Conservation (phyloP, 2,797 vertebrate species). For the Percopsis omiscomaycus region DNA sequence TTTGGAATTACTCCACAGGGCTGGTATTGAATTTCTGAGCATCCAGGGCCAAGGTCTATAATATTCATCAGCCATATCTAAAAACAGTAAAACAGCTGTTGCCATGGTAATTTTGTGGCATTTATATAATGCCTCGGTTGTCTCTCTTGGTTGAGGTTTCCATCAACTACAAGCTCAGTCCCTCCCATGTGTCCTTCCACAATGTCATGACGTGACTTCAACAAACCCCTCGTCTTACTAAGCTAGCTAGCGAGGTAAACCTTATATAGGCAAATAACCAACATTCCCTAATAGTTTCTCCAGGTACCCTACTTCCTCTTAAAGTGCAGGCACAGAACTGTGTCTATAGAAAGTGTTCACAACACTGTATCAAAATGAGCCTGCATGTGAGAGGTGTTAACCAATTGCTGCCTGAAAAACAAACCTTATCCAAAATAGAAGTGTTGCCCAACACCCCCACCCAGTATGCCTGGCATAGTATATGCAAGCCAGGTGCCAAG, state of each 20-base stretch:
- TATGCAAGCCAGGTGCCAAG: constrained; percentile 53
- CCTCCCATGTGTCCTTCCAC: constrained; percentile 5
- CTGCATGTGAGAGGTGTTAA: constrained; percentile 57
- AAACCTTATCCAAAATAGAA: constrained; percentile 78
- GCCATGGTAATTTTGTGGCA: constrained; percentile 39
- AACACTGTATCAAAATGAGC: constrained; percentile 11
- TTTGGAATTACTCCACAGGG: constrained; percentile 1
- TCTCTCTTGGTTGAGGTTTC: constrained; percentile 22
- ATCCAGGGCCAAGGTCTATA: constrained; percentile 18
- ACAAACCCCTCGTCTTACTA: background rate
- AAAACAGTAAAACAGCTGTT: constrained; percentile 21
- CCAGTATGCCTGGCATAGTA: constrained; percentile 52
- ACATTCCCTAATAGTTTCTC: too few species aligned
- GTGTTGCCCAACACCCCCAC: constrained; percentile 41
- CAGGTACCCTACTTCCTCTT: too few species aligned
- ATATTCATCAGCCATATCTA: constrained; percentile 33
- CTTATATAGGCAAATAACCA: too few species aligned
- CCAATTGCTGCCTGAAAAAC: constrained; percentile 67
- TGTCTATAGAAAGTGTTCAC: constrained; percentile 45
- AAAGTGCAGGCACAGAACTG: background rate
- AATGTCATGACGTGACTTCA: constrained; percentile 4
- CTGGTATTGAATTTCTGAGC: constrained; percentile 3
- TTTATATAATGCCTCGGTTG: constrained; percentile 27
- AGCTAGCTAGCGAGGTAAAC: too few species aligned
- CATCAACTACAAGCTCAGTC: constrained; percentile 10